Evolutionary conservation across 2,888 invertebrate species (phyloP).

Genomic region (Hyposoter dolosus): DNA sequence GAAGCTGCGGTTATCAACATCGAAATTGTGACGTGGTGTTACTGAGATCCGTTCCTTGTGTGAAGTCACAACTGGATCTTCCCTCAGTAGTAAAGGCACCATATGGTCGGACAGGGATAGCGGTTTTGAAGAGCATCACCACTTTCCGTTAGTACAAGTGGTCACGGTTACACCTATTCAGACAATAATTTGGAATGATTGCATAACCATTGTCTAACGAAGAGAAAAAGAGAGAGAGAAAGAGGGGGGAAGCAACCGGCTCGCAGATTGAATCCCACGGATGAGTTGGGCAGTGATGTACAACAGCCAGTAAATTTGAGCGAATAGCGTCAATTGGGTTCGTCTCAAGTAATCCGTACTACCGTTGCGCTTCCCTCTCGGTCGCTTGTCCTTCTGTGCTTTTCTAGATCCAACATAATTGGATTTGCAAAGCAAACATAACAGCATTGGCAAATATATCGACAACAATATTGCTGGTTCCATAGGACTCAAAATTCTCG

Average conservation of each 20-base stretch:
- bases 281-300: slow-evolving; percentile 17
- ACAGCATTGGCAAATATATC: slow-evolving; percentile 28
- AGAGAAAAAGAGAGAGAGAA: not conserved
- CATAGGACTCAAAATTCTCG: not conserved
- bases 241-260: not conserved
- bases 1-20: not conserved
- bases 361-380: not conserved
- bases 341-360: not conserved
- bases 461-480: not conserved
- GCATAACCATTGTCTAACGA: not conserved
- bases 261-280: slow-evolving; percentile 30
- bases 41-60: not conserved
- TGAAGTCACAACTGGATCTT: slow-evolving; percentile 50
- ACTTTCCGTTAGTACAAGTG: slow-evolving; percentile 53
- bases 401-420: not conserved
- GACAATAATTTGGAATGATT: slow-evolving; percentile 64
- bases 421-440: slow-evolving; percentile 14
- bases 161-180: slow-evolving; percentile 63
- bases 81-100: slow-evolving; percentile 60
- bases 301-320: slow-evolving; percentile 1
- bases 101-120: slow-evolving; percentile 64
- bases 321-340: slow-evolving; percentile 28
- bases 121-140: slow-evolving; percentile 16
- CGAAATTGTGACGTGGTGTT: slow-evolving; percentile 16
- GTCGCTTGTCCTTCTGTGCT: not conserved